Base-by-base conservation (phyloP, 2,113 vertebrate species). In the Takifugu flavidus region DNA sequence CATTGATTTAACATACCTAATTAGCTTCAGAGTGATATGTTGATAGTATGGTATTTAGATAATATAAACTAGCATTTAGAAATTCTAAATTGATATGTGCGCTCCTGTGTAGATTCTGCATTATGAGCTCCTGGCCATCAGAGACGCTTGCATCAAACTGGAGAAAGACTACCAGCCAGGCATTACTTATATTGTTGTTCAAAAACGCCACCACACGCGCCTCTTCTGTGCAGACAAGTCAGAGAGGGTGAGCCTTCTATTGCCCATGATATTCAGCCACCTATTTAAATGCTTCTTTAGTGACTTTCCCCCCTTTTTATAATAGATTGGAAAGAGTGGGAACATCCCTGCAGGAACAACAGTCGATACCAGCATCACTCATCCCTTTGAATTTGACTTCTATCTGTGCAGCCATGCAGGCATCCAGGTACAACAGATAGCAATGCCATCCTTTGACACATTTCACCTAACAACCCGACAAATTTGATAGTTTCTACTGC, bases 391-490 rank as follows among this genome's bases (percentile, higher is more conserved):
- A 87, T 99, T 99, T 87, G 96, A 99, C 84, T 99, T 99, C 93
- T 99, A 98, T 89, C 94, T 99, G 89, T 99, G 97, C 90, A 99
- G 97, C 89, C 97, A 99, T 62, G 97, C 97, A 79, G 97, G 97
- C 83, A 99, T 99, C 92, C 97, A 99, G 96, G 97, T 98, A 89
- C 15, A 43, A 15, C 5, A 12, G 12, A 34, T 14, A 42, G 14
- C 6, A 6, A 51, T 27, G 12, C 6, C 4, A 51, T 26, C 13
- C 43, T 13, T 43, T 2, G 44, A 10, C 14, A 20, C 34, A 2
- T 27, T 27, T 27, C 2, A 44, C 4, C 14, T 4, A 2, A 13
- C 25, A 20, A 26, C n/a, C 42, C 4, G 13, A 10, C 50, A 49
- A 5, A 26, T 50, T 39, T 10, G 7, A 39, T 10, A 39, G 34